Conservation (phyloP, 2,888 invertebrate species). For the Lamproptera curius region DNA sequence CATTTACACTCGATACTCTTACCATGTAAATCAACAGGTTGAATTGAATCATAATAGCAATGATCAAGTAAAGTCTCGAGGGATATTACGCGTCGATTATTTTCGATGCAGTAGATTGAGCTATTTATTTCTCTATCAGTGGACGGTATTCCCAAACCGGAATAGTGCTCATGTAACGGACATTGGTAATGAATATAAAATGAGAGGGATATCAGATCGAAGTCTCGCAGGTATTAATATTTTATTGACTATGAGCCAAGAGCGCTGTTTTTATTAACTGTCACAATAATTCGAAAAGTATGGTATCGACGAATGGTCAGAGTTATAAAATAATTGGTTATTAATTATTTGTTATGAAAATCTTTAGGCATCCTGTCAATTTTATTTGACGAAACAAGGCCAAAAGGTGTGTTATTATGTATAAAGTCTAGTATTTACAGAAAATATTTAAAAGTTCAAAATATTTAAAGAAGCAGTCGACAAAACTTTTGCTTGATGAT, state of each 20-base stretch:
- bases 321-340: background rate
- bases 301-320: background rate
- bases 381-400: too few species aligned
- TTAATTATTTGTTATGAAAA: too few species aligned
- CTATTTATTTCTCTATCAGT: constrained; percentile 14
- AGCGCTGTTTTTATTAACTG: too few species aligned
- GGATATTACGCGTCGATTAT: constrained; percentile 6
- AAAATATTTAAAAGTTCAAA: too few species aligned
- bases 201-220: constrained; percentile 24
- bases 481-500: too few species aligned
- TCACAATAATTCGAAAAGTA: background rate
- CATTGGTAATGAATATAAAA: constrained; percentile 25
- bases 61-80: background rate
- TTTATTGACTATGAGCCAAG: constrained; percentile 8
- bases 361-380: background rate
- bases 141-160: constrained; percentile 3
- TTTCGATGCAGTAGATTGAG: constrained; percentile 13
- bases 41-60: constrained; percentile 3
- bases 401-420: too few species aligned
- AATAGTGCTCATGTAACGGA: constrained; percentile 10
- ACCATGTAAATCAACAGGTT: constrained; percentile 4
- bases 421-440: too few species aligned
- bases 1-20: too few species aligned
- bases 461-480: too few species aligned
- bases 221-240: constrained; percentile 12